Percentiles rank a stretch among this genome's conserved stretches.
Conservation (phyloP, 2,797 vertebrate genomes). For the Synaphobranchus kaupii region DNA sequence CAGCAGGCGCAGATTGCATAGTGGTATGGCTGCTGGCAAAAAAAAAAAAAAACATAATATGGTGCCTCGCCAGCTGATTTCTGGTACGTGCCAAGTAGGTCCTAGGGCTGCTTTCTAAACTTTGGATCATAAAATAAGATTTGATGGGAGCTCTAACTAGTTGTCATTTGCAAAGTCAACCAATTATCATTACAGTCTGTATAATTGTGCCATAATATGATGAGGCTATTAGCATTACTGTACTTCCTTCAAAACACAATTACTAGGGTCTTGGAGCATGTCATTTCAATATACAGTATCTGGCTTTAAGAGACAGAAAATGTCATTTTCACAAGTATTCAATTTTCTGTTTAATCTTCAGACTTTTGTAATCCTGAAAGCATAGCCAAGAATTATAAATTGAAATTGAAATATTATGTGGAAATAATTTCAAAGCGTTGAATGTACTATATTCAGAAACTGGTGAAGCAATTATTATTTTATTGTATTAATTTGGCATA, state of each 20-base stretch:
- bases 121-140: neutral
- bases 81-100: too few relatives aligned
- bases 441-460: neutral
- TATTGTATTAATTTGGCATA: conserved; percentile 3
- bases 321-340: neutral
- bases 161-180: neutral
- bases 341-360: conserved; percentile 6
- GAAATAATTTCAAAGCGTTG: neutral
- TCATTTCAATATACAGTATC: conserved; percentile 10
- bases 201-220: conserved; percentile 1
- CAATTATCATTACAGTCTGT: neutral
- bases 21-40: too few relatives aligned
- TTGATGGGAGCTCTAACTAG: neutral
- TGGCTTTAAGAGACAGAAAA: neutral
- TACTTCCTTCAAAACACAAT: conserved; percentile 1
- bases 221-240: conserved; percentile 5
- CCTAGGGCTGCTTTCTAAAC: conserved; percentile 1
- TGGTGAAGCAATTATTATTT: neutral
- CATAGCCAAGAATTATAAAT: conserved; percentile 4
- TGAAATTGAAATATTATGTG: neutral
- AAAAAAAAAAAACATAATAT: too few relatives aligned
- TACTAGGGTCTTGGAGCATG: neutral
- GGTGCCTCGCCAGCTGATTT: neutral
- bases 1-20: too few relatives aligned
- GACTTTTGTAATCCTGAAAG: conserved; percentile 1